A percentile compares a stretch with the other conserved stretches of the same genome.
These are phyloP conservation scores for Nysson spinosus DNA, from an alignment of 2,888 invertebrate genomes.

Conservation along the genomic window DNA sequence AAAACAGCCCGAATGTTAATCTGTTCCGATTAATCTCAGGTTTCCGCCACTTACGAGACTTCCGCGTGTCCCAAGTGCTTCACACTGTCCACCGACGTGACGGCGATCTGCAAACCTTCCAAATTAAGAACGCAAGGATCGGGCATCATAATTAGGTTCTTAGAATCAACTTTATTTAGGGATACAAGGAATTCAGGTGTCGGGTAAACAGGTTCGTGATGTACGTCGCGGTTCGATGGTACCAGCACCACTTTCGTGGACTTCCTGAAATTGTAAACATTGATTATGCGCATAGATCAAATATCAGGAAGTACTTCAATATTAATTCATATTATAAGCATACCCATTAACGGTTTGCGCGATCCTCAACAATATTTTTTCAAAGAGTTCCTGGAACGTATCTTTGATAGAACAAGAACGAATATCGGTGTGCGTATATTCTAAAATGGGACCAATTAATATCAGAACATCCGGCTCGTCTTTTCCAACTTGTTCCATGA, in stretches of 20 bases:
- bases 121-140: constrained; percentile 90
- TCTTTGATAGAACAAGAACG: constrained; percentile 81
- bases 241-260: constrained; percentile 86
- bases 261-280: constrained; percentile 78
- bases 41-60: constrained; percentile 80
- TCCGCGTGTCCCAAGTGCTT: constrained; percentile 91
- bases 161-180: constrained; percentile 63
- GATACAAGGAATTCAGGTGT: constrained; percentile 86
- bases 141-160: constrained; percentile 84
- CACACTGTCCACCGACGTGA: constrained; percentile 90
- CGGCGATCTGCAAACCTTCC: constrained; percentile 86
- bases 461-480: constrained; percentile 89
- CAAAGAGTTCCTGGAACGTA: constrained; percentile 87
- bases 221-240: constrained; percentile 87
- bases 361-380: constrained; percentile 83
- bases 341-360: constrained; percentile 83
- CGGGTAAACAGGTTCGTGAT: constrained; percentile 89
- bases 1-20: constrained; percentile 35
- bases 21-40: neutral
- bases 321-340: constrained; percentile 45
- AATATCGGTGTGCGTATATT: constrained; percentile 83
- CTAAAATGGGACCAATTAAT: constrained; percentile 91
- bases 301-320: neutral
- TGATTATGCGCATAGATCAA: too few relatives aligned
- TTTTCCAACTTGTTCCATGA: constrained; percentile 83